Base-by-base conservation (phyloP, 2,888 invertebrate genomes). In the Poecilus cupreus region DNA sequence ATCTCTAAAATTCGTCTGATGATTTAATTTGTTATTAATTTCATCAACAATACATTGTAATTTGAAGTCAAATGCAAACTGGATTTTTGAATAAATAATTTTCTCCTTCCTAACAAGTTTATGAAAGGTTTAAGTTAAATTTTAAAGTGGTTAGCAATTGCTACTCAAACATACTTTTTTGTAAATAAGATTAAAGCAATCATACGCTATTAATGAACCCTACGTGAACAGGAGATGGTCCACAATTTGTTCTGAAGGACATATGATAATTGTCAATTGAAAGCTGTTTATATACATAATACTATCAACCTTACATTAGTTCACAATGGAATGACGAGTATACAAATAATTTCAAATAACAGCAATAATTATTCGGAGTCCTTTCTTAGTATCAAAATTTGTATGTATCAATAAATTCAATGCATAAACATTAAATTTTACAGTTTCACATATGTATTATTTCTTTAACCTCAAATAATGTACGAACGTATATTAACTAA, bases 211-310 rank as follows among this genome's bases (percentile, higher is more conserved):
- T 64, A 26, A 26, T 68, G 32, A 26, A 68, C 32, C 68, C 68
- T 26, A 43, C n/a, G 43, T n/a, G 24, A 68, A 68, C 68, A 68
- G 68, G 68, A 68, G 68, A 68, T 68, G 43, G 43, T 37, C 4
- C 11, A 68, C 18, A 32, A 68, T 68, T 68, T 37, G 32, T 32
- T 26, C 13, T 37, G 26, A 68, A 68, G 68, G 68, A 68, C 68
- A 37, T 18, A 24, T 24, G 32, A 68, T 68, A 68, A 68, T 68
- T 26, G 68, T 32, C 68, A 68, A 68, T 68, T 68, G 68, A 68
- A 37, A 54, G 32, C 68, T 32, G 13, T 68, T 24, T 68, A 32
- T 68, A 16, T 32, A 32, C 6, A 26, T n/a, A 64, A 13, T 37
- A 37, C 37, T 10, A 32, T 68, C 37, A 26, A 26, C 68, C 68